A percentile compares a stretch with the other conserved stretches of the same genome.
phyloP scores from a whole-genome alignment of 1,140 invertebrate species.

The Globodera rostochiensis region DNA sequence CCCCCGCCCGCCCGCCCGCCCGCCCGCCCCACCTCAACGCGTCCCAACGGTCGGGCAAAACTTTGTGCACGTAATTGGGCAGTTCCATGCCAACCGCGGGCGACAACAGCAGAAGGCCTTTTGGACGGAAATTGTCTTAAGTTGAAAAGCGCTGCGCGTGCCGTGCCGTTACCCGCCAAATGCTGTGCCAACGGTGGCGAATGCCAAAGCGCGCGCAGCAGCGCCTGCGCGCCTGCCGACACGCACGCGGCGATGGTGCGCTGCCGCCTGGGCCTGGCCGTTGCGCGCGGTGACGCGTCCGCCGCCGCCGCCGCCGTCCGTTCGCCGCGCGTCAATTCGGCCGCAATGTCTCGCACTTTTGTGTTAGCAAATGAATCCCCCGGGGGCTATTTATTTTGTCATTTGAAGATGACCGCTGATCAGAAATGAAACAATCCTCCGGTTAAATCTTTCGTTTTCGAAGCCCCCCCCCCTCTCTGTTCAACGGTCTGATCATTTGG shows the following conservation, averaged over 20 bases:
- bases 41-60: conserved; percentile 28
- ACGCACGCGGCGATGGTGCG: conserved; percentile 21
- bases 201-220: conserved; percentile 31
- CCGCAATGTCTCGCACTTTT: conserved; percentile 18
- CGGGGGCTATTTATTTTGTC: no score
- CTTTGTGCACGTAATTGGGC: conserved; percentile 34
- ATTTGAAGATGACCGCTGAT: no score
- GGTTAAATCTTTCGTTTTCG: no score
- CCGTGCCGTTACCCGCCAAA: background rate
- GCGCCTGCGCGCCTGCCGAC: conserved; percentile 36
- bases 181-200: background rate
- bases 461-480: no score
- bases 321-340: background rate
- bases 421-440: no score
- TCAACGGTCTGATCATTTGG: no score
- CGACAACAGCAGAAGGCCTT: conserved; percentile 34
- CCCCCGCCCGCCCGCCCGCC: no score
- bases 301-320: no score
- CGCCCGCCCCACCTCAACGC: background rate
- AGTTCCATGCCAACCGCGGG: conserved; percentile 35
- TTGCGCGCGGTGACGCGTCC: background rate
- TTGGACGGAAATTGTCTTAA: background rate
- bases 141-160: background rate
- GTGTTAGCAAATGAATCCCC: no score
- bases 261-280: background rate